Conservation (phyloP, 2,113 vertebrate genomes). For the Epinephelus moara region DNA sequence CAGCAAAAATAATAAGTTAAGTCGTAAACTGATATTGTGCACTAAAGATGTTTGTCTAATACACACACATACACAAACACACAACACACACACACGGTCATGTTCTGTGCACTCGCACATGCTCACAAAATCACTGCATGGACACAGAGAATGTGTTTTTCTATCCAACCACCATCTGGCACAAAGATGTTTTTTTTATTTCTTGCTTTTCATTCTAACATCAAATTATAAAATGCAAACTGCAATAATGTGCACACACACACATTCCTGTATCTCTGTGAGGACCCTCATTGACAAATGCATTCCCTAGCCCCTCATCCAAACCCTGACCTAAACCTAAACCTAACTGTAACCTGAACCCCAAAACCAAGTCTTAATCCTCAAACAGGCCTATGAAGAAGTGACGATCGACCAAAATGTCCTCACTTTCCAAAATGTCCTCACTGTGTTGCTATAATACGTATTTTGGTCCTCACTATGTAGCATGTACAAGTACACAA, state of each 20-base stretch:
- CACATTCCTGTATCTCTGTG: too few relatives aligned
- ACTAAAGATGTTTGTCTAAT: background rate
- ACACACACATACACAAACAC: background rate
- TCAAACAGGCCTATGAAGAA: too few relatives aligned
- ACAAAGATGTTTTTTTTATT: background rate
- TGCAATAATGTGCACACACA: background rate
- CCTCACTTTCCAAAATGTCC: too few relatives aligned
- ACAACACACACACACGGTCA: background rate
- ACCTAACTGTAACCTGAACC: too few relatives aligned
- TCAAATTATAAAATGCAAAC: background rate
- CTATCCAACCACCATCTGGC: background rate
- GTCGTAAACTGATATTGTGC: background rate
- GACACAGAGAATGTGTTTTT: background rate
- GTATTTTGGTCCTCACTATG: too few relatives aligned
- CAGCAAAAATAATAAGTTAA: slow-evolving; percentile 23
- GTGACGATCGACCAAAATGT: too few relatives aligned
- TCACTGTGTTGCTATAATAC: too few relatives aligned
- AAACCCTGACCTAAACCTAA: too few relatives aligned
- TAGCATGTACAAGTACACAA: too few relatives aligned
- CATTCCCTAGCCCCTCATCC: too few relatives aligned
- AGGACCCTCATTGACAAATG: too few relatives aligned
- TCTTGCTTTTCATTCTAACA: background rate
- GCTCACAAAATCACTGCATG: background rate
- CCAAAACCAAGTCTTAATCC: too few relatives aligned
- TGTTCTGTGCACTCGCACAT: background rate